Evolutionary conservation across 2,888 invertebrate species (phyloP), one percentile per base, ranked within the genome.

Genomic region (Hesperia comma): DNA sequence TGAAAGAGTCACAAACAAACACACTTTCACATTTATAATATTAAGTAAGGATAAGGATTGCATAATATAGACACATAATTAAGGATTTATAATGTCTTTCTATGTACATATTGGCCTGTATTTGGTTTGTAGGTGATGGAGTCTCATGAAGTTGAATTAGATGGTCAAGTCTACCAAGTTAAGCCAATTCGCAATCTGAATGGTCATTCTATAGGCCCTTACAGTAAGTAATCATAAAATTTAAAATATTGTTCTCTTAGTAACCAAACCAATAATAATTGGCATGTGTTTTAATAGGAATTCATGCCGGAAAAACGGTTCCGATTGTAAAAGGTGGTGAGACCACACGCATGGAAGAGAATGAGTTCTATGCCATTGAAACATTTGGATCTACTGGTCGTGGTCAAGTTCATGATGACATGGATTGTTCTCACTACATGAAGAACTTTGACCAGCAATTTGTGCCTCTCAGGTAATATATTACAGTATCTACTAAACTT

Each of bases 381-480:
- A 99, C 99, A 0, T 99, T 99, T 85, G 99, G 99, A 51, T 99
- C 99, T 7, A 99, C 99, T 0, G 99, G 99, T 1, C 95, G 96
- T 62, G 98, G 97, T 0, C 92, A 96, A 69, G 99, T 99, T 1
- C 99, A 99, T 83, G 99, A 99, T 83, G 99, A 99, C 82, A 98
- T 99, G 97, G 99, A 99, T 82, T 98, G 98, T 78, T 99, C 99
- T 15, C 99, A 99, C 92, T 99, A 99, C 86, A 99, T 99, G 99
- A 99, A 99, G 90, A 98, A 99, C 88, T 99, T 96, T 84, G 99
- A 99, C 79, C 96, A 96, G 75, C 95, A 96, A 72, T 98, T 96
- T 85, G 97, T 99, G 67, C 99, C 99, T 17, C 92, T 99, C 67
- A 95, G 98, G 95, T 96, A 85, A 82, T 53, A 19, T 43, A 37